Conservation (phyloP, 1,140 invertebrate species). For the Thereuonema tuberculata region DNA sequence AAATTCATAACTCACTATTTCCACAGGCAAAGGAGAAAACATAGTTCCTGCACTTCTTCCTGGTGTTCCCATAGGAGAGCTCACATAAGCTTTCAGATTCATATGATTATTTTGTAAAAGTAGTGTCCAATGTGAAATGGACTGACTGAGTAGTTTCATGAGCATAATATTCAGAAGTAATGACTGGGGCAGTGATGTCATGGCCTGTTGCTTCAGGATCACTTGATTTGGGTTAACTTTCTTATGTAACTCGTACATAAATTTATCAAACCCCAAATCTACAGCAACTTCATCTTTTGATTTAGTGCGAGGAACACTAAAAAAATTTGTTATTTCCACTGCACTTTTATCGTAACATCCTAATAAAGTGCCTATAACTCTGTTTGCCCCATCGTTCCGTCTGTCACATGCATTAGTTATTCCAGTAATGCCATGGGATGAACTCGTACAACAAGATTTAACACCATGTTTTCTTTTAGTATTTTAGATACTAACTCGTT, state of each 20-base stretch:
- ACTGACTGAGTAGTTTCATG: constrained; percentile 46
- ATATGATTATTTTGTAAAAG: constrained; percentile 61
- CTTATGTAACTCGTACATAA: constrained; percentile 83
- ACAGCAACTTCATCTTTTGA: constrained; percentile 86
- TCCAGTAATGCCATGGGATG: constrained; percentile 92
- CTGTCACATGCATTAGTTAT: constrained; percentile 93
- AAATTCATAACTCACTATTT: constrained; percentile 73
- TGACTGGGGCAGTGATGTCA: constrained; percentile 88
- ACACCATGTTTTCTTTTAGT: constrained; percentile 51
- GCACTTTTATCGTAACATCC: constrained; percentile 75
- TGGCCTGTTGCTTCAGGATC: constrained; percentile 84
- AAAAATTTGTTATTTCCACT: constrained; percentile 93
- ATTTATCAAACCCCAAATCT: constrained; percentile 87
- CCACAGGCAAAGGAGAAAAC: constrained; percentile 84
- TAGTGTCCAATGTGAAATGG: constrained; percentile 87
- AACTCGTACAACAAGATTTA: constrained; percentile 71
- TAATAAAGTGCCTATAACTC: constrained; percentile 88
- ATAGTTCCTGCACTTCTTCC: constrained; percentile 84
- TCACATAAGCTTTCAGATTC: constrained; percentile 78
- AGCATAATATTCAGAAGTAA: constrained; percentile 90
- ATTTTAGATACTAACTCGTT: too few species aligned
- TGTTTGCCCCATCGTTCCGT: constrained; percentile 76
- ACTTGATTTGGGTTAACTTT: constrained; percentile 80
- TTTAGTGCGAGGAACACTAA: constrained; percentile 94
- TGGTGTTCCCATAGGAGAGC: constrained; percentile 64